Evolutionary conservation across 2,888 invertebrate genomes (phyloP).

Genomic region (Troglohyphantes excavatus): DNA sequence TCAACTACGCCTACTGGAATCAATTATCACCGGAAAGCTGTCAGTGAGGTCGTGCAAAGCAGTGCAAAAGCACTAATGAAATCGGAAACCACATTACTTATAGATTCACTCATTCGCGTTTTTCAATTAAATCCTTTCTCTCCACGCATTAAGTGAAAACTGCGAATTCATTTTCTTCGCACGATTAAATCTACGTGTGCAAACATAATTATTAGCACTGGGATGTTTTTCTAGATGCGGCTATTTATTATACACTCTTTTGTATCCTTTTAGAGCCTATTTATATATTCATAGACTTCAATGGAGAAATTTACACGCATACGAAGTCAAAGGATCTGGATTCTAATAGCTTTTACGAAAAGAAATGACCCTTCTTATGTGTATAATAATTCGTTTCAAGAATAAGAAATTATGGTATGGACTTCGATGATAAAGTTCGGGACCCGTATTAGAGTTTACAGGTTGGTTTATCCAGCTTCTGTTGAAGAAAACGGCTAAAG

Average conservation of each 20-base stretch:
- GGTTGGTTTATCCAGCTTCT: too few species aligned
- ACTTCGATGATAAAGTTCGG: too few species aligned
- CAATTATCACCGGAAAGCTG: constrained; percentile 34
- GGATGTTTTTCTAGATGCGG: background rate
- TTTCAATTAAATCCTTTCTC: constrained; percentile 12
- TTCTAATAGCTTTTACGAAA: too few species aligned
- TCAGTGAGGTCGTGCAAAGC: constrained; percentile 26
- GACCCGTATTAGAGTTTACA: too few species aligned
- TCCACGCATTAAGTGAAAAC: background rate
- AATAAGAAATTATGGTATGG: too few species aligned
- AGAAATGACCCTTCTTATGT: too few species aligned
- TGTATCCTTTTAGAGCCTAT: background rate
- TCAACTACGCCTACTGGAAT: constrained; percentile 48
- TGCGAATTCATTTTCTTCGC: background rate
- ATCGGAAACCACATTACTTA: constrained; percentile 13
- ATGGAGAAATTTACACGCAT: too few species aligned
- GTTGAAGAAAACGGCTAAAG: too few species aligned
- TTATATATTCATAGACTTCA: background rate
- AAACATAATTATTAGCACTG: background rate
- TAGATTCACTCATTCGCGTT: constrained; percentile 10
- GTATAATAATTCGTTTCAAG: too few species aligned
- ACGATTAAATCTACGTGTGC: background rate
- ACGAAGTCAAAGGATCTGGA: too few species aligned
- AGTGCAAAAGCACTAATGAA: background rate
- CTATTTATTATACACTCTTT: background rate